Conservation (phyloP, 1,140 invertebrate species). For the Alviniconcha marisindica region DNA sequence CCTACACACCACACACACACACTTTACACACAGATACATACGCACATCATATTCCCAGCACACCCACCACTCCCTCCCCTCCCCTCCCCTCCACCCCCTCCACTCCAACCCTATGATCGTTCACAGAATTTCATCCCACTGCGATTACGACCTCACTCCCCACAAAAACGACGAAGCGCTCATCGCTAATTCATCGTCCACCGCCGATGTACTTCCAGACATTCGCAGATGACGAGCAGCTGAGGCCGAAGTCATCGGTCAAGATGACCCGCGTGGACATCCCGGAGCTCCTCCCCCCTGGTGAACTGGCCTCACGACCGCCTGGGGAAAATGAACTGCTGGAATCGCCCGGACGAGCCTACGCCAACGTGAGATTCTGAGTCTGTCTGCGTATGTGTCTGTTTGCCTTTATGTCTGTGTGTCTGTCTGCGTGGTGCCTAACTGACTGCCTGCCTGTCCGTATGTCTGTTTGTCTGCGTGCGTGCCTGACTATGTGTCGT, state of each 20-base stretch:
- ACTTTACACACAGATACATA: too few species aligned
- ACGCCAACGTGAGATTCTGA: not conserved
- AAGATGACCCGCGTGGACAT: slow-evolving; percentile 9
- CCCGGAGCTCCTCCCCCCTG: slow-evolving; percentile 10
- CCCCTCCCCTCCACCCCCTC: too few species aligned
- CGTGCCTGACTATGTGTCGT: too few species aligned
- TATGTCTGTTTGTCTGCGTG: too few species aligned
- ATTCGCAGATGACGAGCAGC: not conserved
- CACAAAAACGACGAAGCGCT: too few species aligned
- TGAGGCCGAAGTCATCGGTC: not conserved
- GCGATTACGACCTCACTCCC: not conserved
- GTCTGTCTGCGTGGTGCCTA: not conserved
- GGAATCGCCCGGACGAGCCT: not conserved
- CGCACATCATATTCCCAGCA: too few species aligned
- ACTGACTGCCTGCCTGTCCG: too few species aligned
- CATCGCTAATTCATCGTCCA: too few species aligned
- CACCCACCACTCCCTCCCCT: too few species aligned
- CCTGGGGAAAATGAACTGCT: slow-evolving; percentile 8
- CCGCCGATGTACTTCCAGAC: too few species aligned
- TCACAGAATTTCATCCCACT: not conserved
- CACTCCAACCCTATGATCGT: too few species aligned
- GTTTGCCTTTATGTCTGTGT: not conserved
- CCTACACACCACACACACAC: too few species aligned
- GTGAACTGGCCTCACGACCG: not conserved
- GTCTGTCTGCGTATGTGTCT: not conserved